phyloP scores from a whole-genome alignment of 2,797 vertebrate genomes.

The Pempheris klunzingeri region DNA sequence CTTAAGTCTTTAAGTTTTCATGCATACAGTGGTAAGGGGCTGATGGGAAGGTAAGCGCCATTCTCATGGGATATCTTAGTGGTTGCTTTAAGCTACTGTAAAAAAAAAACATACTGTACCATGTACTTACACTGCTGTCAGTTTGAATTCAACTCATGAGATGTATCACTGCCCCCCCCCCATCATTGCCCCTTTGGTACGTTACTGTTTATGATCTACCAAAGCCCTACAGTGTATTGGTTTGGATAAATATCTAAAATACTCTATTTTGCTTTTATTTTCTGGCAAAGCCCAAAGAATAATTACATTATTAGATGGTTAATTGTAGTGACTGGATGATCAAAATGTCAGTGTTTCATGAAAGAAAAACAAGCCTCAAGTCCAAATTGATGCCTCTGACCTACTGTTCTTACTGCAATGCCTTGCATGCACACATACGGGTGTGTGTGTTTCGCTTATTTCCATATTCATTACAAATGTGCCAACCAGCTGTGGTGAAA shows the following conservation, averaged over 20 bases:
- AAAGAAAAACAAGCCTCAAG: background rate
- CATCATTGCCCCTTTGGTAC: slow-evolving; percentile 17
- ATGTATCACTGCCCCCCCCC: slow-evolving; percentile 32
- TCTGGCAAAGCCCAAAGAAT: slow-evolving; percentile 9
- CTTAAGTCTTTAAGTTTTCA: slow-evolving; percentile 21
- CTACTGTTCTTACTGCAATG: background rate
- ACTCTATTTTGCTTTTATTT: background rate
- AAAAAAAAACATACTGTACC: slow-evolving; percentile 63
- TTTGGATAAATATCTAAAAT: background rate
- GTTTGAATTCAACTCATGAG: slow-evolving; percentile 49
- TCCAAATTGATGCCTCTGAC: background rate
- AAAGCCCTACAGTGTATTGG: background rate
- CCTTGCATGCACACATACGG: background rate
- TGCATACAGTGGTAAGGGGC: slow-evolving; percentile 26
- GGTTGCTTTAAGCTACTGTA: slow-evolving; percentile 55
- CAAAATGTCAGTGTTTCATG: background rate
- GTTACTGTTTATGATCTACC: background rate
- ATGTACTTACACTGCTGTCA: slow-evolving; percentile 59
- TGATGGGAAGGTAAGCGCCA: slow-evolving; percentile 47
- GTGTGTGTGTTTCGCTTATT: background rate
- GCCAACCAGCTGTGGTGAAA: slow-evolving; percentile 2
- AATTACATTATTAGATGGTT: background rate
- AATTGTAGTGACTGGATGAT: background rate
- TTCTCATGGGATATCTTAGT: slow-evolving; percentile 45
- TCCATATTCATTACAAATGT: slow-evolving; percentile 5